Percentiles rank a stretch among this genome's conserved stretches.
Conservation (phyloP, 2,888 invertebrate genomes). For the Brachycybe producta region DNA sequence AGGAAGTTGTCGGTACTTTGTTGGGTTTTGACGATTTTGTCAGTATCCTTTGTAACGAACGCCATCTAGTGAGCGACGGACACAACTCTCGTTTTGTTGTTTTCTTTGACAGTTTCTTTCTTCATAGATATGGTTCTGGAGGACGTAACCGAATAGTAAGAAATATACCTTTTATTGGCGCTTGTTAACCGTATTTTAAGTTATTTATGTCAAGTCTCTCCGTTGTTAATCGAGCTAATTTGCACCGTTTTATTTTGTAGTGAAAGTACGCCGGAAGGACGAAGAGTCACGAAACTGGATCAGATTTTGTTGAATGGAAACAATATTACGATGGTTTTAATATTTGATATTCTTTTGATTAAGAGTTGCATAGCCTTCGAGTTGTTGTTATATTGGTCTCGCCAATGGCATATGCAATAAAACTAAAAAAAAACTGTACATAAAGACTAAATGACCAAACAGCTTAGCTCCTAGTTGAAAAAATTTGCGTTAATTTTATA, state of each 20-base stretch:
- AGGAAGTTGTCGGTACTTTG: constrained; percentile 96
- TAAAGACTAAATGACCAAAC: too few species aligned
- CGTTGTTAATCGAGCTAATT: too few species aligned
- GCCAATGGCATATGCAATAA: background rate
- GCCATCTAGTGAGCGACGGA: background rate
- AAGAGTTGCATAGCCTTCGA: background rate
- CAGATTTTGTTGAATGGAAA: constrained; percentile 97
- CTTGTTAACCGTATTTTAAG: too few species aligned
- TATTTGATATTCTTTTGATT: background rate
- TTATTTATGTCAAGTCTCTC: too few species aligned
- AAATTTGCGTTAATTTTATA: constrained; percentile 15
- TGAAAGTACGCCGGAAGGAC: constrained; percentile 91
- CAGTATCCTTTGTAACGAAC: constrained; percentile 39
- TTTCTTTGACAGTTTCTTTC: background rate
- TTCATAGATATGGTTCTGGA: constrained; percentile 74
- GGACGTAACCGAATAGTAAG: constrained; percentile 83
- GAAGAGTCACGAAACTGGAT: constrained; percentile 90
- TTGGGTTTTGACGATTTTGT: constrained; percentile 97
- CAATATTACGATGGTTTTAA: constrained; percentile 87
- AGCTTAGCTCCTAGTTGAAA: too few species aligned
- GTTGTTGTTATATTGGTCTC: background rate
- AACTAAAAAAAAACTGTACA: constrained; percentile 1
- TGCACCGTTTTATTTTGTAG: too few species aligned
- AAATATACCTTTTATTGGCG: too few species aligned
- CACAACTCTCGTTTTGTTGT: background rate